Evolutionary conservation across 2,797 vertebrate genomes (phyloP).

Genomic region (Takifugu ocellatus): DNA sequence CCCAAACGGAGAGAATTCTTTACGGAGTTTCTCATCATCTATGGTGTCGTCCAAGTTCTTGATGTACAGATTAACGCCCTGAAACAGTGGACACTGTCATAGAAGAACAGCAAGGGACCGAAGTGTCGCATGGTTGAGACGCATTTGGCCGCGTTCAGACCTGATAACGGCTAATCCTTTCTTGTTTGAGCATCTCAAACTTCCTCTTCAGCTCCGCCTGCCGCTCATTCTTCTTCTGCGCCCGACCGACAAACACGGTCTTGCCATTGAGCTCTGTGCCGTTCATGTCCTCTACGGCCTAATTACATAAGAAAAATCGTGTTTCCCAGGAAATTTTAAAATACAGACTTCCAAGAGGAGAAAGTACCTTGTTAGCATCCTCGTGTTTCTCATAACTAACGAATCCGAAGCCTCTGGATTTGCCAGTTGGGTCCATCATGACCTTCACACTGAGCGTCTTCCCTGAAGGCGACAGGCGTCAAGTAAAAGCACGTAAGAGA

Average conservation of each 20-base stretch:
- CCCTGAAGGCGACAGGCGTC: slow-evolving; percentile 74
- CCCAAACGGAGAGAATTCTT: slow-evolving; percentile 97
- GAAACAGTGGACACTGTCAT: slow-evolving; percentile 29
- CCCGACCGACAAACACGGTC: slow-evolving; percentile 93
- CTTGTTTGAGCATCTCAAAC: slow-evolving; percentile 96
- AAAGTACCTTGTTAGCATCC: slow-evolving; percentile 92
- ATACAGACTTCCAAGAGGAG: slow-evolving; percentile 6
- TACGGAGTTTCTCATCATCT: slow-evolving; percentile 96
- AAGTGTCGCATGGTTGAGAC: too few species aligned
- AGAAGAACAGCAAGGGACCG: too few species aligned
- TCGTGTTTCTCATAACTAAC: slow-evolving; percentile 98
- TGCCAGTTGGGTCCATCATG: slow-evolving; percentile 93
- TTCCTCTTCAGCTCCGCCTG: slow-evolving; percentile 94
- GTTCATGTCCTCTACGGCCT: slow-evolving; percentile 99
- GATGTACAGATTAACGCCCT: slow-evolving; percentile 99
- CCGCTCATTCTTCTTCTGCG: slow-evolving; percentile 97
- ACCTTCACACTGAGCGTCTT: slow-evolving; percentile 98
- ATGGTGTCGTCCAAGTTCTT: slow-evolving; percentile 99
- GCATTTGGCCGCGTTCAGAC: slow-evolving; percentile 55
- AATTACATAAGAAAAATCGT: slow-evolving; percentile 11
- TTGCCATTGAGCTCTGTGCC: slow-evolving; percentile 93
- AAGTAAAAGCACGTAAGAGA: neutral
- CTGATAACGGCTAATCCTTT: slow-evolving; percentile 97
- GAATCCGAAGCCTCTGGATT: slow-evolving; percentile 98
- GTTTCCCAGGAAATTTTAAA: slow-evolving; percentile 5